phyloP scores from a whole-genome alignment of 2,888 invertebrate genomes.

The Slavum lentiscoides region DNA sequence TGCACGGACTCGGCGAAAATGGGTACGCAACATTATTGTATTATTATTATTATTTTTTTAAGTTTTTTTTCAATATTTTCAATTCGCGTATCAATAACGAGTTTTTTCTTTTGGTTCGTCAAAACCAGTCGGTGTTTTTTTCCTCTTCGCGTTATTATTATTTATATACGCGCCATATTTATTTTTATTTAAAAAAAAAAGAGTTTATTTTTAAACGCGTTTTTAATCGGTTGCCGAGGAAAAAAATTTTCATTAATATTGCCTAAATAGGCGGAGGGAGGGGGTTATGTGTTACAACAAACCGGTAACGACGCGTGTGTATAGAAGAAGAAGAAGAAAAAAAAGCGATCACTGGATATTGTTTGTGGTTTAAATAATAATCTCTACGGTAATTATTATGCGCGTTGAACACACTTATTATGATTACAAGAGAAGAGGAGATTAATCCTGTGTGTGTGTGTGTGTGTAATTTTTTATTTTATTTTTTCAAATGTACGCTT shows the following conservation, averaged over 20 bases:
- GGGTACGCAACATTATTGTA: conserved; percentile 66
- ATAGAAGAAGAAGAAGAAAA: too few species aligned
- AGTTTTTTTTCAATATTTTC: too few species aligned
- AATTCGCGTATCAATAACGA: conserved; percentile 13
- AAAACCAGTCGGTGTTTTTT: conserved; percentile 15
- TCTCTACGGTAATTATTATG: too few species aligned
- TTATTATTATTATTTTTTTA: conserved; percentile 1
- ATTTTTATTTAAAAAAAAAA: neutral
- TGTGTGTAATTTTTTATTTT: too few species aligned
- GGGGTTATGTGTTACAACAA: neutral
- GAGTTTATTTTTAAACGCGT: neutral
- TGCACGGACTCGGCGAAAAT: conserved; percentile 94
- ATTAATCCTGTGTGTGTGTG: too few species aligned
- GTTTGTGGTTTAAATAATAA: too few species aligned
- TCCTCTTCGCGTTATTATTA: neutral
- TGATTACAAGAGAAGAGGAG: too few species aligned
- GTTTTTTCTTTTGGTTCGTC: neutral
- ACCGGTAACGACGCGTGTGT: too few species aligned
- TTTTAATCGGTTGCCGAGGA: neutral
- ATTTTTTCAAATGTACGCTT: too few species aligned
- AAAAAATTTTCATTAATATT: conserved; percentile 15
- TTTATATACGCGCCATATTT: neutral
- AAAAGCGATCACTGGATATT: too few species aligned
- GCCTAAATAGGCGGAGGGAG: neutral
- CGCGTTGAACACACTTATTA: too few species aligned